Evolutionary conservation across 2,888 invertebrate species (phyloP), one percentile per base, ranked within the genome.

Genomic region (Ferdinandea cuprea): DNA sequence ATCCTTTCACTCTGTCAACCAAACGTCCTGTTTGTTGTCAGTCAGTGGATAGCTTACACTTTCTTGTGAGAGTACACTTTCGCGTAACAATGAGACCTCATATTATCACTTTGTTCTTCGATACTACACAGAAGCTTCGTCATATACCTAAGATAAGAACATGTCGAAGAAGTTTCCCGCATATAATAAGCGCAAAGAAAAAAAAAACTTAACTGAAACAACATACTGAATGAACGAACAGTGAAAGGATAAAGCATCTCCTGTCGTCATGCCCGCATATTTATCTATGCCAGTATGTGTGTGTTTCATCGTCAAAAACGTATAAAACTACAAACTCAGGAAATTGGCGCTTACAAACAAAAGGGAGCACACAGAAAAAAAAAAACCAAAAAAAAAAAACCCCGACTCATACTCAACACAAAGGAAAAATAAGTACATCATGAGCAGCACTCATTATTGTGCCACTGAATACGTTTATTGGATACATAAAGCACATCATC

Each of bases 251-350:
- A 76, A 42, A 15, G 46, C 25, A 17, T 25, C 61, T 63, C 5
- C 25, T 19, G 15, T 8, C 54, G 32, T 54, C 79, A 79, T 17
- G n/a, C 66, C 54, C 35, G 35, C 40, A 48, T 50, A 13, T 56
- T 15, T 69, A n/a, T 68, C 17, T 42, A 42, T 68, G n/a, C n/a
- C n/a, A n/a, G n/a, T n/a, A 25, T 48, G 13, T 40, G 42, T 42
- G 42, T 13, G 15, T 42, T 13, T 74, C 65, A 58, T 76, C 76
- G 61, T 80, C 76, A 80, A 69, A 80, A 69, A 63, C 15, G 58
- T 56, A 80, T 74, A 80, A 80, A 80, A 80, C 80, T 80, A 80
- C 80, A 80, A 80, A 69, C 76, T 80, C 80, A 37, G 80, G 76
- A 80, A 80, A 80, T 76, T 80, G 68, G 58, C 30, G 58, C 63